Evolutionary conservation across 2,113 vertebrate genomes (phyloP).

Genomic region (Dicrurus megarhynchus): DNA sequence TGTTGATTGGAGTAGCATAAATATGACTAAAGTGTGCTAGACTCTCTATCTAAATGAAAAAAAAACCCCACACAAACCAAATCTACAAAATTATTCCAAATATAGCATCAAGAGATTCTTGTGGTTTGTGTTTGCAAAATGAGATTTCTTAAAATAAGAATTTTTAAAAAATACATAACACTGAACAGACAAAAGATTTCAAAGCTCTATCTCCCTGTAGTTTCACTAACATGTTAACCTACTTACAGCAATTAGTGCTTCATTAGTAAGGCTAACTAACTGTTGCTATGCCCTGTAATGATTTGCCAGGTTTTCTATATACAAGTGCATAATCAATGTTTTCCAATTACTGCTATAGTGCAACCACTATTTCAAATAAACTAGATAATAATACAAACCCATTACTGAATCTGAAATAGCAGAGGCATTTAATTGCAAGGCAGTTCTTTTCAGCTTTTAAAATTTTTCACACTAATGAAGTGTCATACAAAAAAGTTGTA

Average conservation of each 20-base stretch:
- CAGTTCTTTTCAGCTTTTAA: constrained; percentile 96
- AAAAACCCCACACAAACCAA: not conserved
- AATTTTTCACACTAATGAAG: constrained; percentile 99
- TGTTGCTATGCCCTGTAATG: constrained; percentile 98
- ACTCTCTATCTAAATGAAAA: not conserved
- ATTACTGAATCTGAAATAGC: constrained; percentile 97
- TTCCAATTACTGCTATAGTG: constrained; percentile 99
- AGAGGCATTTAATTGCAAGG: constrained; percentile 99
- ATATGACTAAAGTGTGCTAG: constrained; percentile 8
- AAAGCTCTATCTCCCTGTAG: constrained; percentile 87
- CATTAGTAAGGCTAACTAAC: constrained; percentile 99
- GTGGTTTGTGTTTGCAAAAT: constrained; percentile 28
- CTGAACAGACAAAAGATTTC: constrained; percentile 68
- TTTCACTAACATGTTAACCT: constrained; percentile 99
- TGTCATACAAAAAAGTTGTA: constrained; percentile 99
- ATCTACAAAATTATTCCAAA: constrained; percentile 28
- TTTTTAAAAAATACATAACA: constrained; percentile 36
- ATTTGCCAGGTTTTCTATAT: constrained; percentile 99
- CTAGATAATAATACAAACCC: constrained; percentile 99
- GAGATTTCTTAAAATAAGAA: constrained; percentile 30
- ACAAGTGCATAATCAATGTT: constrained; percentile 99
- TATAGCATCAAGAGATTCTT: not conserved
- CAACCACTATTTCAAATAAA: constrained; percentile 99
- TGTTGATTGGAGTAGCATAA: constrained; percentile 8
- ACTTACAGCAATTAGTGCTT: constrained; percentile 99